phyloP scores from a whole-genome alignment of 92 coral and sea anemone species.

The Zoanthus gigantus region DNA sequence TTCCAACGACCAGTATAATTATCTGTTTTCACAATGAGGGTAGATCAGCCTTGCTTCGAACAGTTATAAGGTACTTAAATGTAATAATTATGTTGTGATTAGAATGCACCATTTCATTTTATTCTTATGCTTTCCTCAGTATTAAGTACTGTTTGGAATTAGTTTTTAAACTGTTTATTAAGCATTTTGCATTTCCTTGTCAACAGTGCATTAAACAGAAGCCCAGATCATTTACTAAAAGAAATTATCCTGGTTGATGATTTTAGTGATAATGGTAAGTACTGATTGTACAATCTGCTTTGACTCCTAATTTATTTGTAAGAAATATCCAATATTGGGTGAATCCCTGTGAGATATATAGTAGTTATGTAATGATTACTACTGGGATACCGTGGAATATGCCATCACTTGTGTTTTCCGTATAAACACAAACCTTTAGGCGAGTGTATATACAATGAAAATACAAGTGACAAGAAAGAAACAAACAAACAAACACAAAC shows the following conservation, averaged over 20 bases:
- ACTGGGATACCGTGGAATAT: too few relatives aligned
- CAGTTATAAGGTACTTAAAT: constrained; percentile 77
- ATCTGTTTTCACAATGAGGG: constrained; percentile 99
- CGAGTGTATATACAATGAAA: too few relatives aligned
- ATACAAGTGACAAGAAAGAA: too few relatives aligned
- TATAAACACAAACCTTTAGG: too few relatives aligned
- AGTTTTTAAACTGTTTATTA: too few relatives aligned
- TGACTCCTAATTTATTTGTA: too few relatives aligned
- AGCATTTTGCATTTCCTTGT: background rate
- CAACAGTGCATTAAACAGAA: constrained; percentile 77
- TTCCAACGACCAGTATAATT: constrained; percentile 91
- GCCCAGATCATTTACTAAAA: constrained; percentile 85
- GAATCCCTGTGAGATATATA: too few relatives aligned
- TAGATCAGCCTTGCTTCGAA: constrained; percentile 90
- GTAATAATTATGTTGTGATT: background rate
- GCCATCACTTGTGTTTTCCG: too few relatives aligned
- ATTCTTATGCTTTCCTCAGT: background rate
- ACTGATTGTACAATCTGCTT: too few relatives aligned
- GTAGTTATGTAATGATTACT: too few relatives aligned
- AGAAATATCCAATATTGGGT: background rate
- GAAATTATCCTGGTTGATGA: constrained; percentile 98
- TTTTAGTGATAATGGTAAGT: constrained; percentile 92
- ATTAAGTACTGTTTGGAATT: too few relatives aligned
- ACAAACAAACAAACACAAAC: too few relatives aligned
- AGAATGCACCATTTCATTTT: background rate